A percentile compares a stretch with the other conserved stretches of the same genome.
phyloP scores from a whole-genome alignment of 2,888 invertebrate species.

The Nebria brevicollis region DNA sequence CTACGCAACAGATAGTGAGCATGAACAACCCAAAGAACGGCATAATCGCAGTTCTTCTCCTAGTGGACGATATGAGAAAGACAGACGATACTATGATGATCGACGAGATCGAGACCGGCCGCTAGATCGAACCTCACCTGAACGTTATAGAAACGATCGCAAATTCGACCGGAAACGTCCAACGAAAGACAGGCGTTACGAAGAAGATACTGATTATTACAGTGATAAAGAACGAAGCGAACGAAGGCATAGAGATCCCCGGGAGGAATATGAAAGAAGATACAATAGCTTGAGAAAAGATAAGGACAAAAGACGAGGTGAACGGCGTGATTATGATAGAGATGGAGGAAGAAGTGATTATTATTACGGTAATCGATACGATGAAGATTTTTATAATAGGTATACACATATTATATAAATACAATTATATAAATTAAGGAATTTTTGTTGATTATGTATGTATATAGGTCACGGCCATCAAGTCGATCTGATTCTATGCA shows the following conservation, averaged over 20 bases:
- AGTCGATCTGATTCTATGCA: conserved; percentile 63
- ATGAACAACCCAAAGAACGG: conserved; percentile 53
- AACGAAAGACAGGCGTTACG: conserved; percentile 66
- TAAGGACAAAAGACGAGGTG: conserved; percentile 56
- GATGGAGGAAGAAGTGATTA: conserved; percentile 55
- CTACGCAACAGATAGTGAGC: conserved; percentile 59
- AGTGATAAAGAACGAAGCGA: conserved; percentile 72
- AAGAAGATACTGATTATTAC: conserved; percentile 75
- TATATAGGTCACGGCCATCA: conserved; percentile 59
- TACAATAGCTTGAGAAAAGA: conserved; percentile 59
- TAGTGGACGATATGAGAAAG: conserved; percentile 50
- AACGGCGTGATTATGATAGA: conserved; percentile 61
- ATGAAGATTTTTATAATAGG: conserved; percentile 59
- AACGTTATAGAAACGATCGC: conserved; percentile 50
- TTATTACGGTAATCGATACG: conserved; percentile 58
- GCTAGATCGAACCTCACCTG: conserved; percentile 56
- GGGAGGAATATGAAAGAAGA: conserved; percentile 60
- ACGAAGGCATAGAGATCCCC: conserved; percentile 59
- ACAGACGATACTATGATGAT: conserved; percentile 53
- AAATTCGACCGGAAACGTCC: conserved; percentile 59
- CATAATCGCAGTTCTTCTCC: conserved; percentile 49
- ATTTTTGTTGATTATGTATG: conserved; percentile 26
- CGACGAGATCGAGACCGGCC: conserved; percentile 53
- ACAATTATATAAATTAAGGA: no score
- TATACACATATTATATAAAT: no score